Evolutionary conservation across 2,888 invertebrate species (phyloP).

Genomic region (Frankliniella fusca): DNA sequence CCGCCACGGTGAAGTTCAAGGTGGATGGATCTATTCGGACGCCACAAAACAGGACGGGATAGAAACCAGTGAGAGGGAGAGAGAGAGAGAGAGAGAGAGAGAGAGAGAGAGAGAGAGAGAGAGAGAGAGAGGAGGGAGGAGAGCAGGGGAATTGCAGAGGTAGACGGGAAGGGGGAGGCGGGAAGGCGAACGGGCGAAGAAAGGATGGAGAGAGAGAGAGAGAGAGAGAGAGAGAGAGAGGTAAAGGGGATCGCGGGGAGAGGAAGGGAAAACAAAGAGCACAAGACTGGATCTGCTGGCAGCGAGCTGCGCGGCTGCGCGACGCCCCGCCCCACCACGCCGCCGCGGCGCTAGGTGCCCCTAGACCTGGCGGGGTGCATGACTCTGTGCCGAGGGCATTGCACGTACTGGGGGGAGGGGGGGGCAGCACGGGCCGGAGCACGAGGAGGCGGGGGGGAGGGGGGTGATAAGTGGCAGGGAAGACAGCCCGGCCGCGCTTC

Average conservation of each 20-base stretch:
- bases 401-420: background rate
- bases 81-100: background rate
- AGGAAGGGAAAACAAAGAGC: background rate
- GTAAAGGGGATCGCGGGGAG: background rate
- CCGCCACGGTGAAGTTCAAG: slow-evolving; percentile 15
- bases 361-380: slow-evolving; percentile 7
- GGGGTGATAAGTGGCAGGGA: background rate
- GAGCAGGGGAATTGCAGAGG: background rate
- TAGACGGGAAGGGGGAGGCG: background rate
- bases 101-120: slow-evolving; percentile 11
- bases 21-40: background rate
- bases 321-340: background rate
- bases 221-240: background rate
- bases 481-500: too few species aligned
- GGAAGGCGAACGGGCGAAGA: background rate
- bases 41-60: background rate
- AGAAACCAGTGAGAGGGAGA: background rate
- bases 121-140: too few species aligned
- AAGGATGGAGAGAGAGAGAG: background rate
- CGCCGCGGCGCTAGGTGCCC: slow-evolving; percentile 5
- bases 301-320: too few species aligned
- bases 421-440: background rate
- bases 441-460: background rate
- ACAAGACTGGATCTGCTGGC: background rate
- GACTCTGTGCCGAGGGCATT: slow-evolving; percentile 10